Conservation (phyloP, 2,797 vertebrate genomes). For the Intellagama lesueurii region DNA sequence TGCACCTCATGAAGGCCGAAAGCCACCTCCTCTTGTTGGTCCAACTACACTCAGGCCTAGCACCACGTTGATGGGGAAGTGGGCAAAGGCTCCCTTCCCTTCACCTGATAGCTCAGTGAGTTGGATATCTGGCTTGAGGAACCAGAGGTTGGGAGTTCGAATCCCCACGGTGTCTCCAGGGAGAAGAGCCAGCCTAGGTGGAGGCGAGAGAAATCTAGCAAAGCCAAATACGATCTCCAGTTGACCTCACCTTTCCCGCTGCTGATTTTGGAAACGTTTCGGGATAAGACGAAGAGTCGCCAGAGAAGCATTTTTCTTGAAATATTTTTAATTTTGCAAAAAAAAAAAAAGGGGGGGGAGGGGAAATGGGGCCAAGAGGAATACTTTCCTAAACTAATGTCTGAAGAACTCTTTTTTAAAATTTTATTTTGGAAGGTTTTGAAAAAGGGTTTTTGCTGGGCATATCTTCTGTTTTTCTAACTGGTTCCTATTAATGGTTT, state of each 20-base stretch:
- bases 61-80: too few relatives aligned
- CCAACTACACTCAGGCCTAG: too few relatives aligned
- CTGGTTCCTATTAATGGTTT: constrained; percentile 68
- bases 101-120: too few relatives aligned
- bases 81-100: too few relatives aligned
- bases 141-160: too few relatives aligned
- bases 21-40: too few relatives aligned
- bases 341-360: background rate
- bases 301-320: constrained; percentile 15
- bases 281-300: background rate
- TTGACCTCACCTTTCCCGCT: too few relatives aligned
- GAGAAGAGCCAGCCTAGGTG: too few relatives aligned
- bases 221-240: too few relatives aligned
- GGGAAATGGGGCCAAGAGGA: accelerated
- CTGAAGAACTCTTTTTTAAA: constrained; percentile 27
- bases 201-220: too few relatives aligned
- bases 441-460: constrained; percentile 59
- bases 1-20: background rate
- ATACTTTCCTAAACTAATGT: constrained; percentile 38
- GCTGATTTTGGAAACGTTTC: background rate
- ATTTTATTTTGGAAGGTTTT: background rate
- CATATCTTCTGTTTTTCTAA: constrained; percentile 68
- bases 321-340: background rate
- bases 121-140: too few relatives aligned
- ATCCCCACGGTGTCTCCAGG: too few relatives aligned